Conservation (phyloP, 2,113 vertebrate genomes). For the Nannospalax galili region DNA sequence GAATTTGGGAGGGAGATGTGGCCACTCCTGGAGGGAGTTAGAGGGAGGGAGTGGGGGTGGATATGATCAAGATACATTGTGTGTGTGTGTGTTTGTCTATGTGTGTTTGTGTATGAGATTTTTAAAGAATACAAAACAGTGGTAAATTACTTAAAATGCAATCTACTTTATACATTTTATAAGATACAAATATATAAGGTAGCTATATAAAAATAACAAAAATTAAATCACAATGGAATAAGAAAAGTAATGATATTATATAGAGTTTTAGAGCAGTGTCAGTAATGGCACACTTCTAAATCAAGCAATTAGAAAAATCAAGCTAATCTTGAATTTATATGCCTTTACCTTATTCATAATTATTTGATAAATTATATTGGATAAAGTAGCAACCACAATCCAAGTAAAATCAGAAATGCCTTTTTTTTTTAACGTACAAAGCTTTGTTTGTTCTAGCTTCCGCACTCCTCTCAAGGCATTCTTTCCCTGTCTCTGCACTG, state of each 20-base stretch:
- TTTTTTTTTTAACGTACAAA: too few species aligned
- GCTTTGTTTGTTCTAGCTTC: not conserved
- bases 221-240: not conserved
- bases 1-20: too few species aligned
- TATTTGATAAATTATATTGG: not conserved
- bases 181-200: not conserved
- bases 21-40: not conserved
- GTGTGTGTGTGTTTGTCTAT: too few species aligned
- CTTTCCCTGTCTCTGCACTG: accelerated
- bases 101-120: too few species aligned
- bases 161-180: not conserved
- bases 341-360: not conserved
- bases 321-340: not conserved
- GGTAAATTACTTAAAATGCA: not conserved
- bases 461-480: not conserved
- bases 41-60: not conserved
- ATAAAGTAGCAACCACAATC: not conserved
- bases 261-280: not conserved
- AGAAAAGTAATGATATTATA: not conserved
- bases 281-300: not conserved
- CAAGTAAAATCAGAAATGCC: not conserved
- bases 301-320: not conserved
- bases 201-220: not conserved
- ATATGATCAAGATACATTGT: not conserved
- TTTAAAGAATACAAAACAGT: too few species aligned